phyloP scores from a whole-genome alignment of 2,113 vertebrate genomes.

The Apistogramma diplotaenia region DNA sequence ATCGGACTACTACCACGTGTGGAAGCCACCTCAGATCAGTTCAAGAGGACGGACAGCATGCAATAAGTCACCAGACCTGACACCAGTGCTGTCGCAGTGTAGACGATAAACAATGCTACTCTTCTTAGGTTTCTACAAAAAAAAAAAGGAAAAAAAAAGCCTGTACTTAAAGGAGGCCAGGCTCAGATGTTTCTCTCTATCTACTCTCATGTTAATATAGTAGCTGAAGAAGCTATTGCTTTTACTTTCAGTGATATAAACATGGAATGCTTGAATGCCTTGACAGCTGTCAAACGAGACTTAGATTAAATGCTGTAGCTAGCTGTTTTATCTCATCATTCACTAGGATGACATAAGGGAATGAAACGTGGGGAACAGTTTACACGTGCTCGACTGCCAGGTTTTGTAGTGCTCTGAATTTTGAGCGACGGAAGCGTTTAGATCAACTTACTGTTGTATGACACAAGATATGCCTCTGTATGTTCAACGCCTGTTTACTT shows the following conservation, averaged over 20 bases:
- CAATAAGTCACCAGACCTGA: slow-evolving; percentile 76
- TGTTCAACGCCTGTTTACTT: neutral
- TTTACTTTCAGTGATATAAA: slow-evolving; percentile 52
- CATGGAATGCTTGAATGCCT: slow-evolving; percentile 64
- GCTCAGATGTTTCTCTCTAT: slow-evolving; percentile 18
- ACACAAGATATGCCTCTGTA: neutral
- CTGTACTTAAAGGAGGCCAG: neutral
- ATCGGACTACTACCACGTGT: slow-evolving; percentile 15
- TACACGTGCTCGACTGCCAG: neutral
- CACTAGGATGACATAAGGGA: slow-evolving; percentile 25
- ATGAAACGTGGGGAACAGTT: neutral
- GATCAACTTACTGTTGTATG: neutral
- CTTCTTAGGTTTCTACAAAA: slow-evolving; percentile 36
- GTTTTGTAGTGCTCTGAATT: neutral
- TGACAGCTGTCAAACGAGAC: slow-evolving; percentile 41
- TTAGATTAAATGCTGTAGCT: slow-evolving; percentile 60
- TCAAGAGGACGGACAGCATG: slow-evolving; percentile 67
- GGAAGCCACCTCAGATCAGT: slow-evolving; percentile 29
- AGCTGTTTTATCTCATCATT: slow-evolving; percentile 40
- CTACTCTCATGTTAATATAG: slow-evolving; percentile 39
- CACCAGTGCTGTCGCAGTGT: slow-evolving; percentile 45
- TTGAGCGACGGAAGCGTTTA: neutral
- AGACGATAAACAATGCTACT: slow-evolving; percentile 22
- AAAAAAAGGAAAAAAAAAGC: neutral
- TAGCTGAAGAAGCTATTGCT: slow-evolving; percentile 26